These are phyloP conservation scores for Austrofundulus limnaeus DNA, from an alignment of 2,113 vertebrate genomes.

Conservation along the genomic window DNA sequence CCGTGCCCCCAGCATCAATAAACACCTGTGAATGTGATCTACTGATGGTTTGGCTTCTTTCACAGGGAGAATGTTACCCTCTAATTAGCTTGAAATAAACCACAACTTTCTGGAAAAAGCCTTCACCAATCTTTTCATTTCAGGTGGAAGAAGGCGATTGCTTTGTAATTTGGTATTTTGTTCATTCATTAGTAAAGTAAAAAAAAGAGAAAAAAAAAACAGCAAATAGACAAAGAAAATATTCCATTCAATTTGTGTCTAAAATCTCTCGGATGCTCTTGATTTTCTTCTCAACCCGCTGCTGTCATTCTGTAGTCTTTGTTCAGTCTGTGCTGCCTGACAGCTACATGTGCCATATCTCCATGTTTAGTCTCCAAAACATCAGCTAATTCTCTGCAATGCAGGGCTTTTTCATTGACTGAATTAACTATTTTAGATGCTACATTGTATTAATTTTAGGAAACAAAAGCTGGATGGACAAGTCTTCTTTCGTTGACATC, in stretches of 20 bases:
- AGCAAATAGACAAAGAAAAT: too few relatives aligned
- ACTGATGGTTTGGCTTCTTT: neutral
- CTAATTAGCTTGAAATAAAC: constrained; percentile 1
- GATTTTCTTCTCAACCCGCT: neutral
- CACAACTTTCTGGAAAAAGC: neutral
- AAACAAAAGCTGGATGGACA: too few relatives aligned
- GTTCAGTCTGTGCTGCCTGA: too few relatives aligned
- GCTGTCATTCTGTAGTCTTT: too few relatives aligned
- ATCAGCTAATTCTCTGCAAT: too few relatives aligned
- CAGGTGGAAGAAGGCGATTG: neutral
- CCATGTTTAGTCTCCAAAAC: too few relatives aligned
- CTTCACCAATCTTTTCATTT: neutral
- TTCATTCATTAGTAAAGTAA: neutral
- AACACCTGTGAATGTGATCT: neutral
- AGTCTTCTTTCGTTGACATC: too few relatives aligned
- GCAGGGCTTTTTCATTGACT: too few relatives aligned
- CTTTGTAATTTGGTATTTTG: neutral
- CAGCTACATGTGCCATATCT: too few relatives aligned
- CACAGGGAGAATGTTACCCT: neutral
- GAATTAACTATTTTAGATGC: too few relatives aligned
- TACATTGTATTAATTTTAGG: too few relatives aligned
- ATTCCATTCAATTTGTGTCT: neutral
- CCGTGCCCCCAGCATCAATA: neutral
- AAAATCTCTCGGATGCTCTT: neutral
- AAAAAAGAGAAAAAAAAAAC: neutral